phyloP scores from a whole-genome alignment of 1,140 invertebrate genomes.

The Penaeus indicus region DNA sequence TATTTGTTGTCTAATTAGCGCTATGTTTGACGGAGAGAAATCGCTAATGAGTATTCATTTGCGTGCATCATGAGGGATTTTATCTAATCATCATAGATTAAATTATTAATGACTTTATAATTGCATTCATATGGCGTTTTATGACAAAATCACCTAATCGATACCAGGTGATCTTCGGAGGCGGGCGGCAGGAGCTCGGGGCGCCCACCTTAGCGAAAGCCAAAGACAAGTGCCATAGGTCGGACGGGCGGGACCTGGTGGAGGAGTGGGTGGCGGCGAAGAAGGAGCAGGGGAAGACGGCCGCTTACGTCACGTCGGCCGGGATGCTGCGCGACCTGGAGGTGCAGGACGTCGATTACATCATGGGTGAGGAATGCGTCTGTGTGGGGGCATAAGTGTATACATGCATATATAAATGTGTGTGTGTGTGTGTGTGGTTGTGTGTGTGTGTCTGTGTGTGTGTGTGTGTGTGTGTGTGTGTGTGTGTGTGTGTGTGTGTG shows the following conservation, averaged over 20 bases:
- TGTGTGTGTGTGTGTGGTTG: constrained; percentile 33
- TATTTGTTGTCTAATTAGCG: no score
- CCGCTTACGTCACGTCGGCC: constrained; percentile 78
- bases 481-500: no score
- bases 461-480: background rate
- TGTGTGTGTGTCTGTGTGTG: constrained; percentile 16
- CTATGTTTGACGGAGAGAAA: no score
- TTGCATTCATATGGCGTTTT: no score
- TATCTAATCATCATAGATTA: no score
- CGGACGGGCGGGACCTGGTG: constrained; percentile 78
- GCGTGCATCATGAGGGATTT: no score
- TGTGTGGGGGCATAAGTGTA: no score
- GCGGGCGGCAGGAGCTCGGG: constrained; percentile 50
- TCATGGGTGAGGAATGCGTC: constrained; percentile 75
- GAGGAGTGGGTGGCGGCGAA: constrained; percentile 74
- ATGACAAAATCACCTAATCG: no score
- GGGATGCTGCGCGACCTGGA: constrained; percentile 70
- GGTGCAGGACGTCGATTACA: constrained; percentile 76
- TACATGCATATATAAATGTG: no score
- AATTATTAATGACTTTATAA: no score
- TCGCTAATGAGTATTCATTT: no score
- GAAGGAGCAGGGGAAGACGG: constrained; percentile 76
- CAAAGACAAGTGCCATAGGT: constrained; percentile 66
- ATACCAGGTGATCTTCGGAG: constrained; percentile 56
- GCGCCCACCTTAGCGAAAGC: background rate